Conservation (phyloP, 1,140 invertebrate genomes). For the Lasaia peninsularis region DNA sequence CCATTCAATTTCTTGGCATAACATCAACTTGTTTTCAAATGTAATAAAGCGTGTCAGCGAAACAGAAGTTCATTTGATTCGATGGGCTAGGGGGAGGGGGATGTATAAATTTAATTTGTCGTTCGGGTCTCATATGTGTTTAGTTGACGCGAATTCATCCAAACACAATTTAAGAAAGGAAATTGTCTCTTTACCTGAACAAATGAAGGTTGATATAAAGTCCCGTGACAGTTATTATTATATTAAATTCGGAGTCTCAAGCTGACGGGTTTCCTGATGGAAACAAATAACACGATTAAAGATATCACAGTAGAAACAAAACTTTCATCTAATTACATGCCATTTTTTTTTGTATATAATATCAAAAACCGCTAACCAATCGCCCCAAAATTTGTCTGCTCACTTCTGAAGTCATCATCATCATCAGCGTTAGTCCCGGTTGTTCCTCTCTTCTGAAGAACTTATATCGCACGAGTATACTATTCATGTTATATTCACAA, state of each 20-base stretch:
- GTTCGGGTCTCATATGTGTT: constrained; percentile 58
- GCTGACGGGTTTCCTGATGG: neutral
- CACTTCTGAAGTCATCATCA: too few relatives aligned
- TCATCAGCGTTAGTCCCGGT: too few relatives aligned
- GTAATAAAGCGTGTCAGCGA: constrained; percentile 18
- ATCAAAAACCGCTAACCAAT: too few relatives aligned
- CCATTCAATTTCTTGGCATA: neutral
- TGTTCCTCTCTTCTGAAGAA: too few relatives aligned
- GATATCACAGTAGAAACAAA: too few relatives aligned
- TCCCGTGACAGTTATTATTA: constrained; percentile 61
- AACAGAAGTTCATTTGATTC: constrained; percentile 26
- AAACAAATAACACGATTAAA: too few relatives aligned
- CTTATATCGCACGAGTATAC: too few relatives aligned
- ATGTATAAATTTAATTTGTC: constrained; percentile 63
- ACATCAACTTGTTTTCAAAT: constrained; percentile 2
- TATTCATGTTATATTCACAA: too few relatives aligned
- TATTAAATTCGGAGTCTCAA: too few relatives aligned
- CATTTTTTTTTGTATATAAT: too few relatives aligned
- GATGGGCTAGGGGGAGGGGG: constrained; percentile 27
- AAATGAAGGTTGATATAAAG: constrained; percentile 68
- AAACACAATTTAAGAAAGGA: constrained; percentile 72
- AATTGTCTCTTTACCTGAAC: constrained; percentile 62
- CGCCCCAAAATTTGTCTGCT: too few relatives aligned
- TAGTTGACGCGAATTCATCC: constrained; percentile 62
- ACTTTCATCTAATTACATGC: too few relatives aligned